Percentiles rank a stretch among this genome's conserved stretches.
Conservation (phyloP, 2,797 vertebrate species). For the Pangasius djambal region DNA sequence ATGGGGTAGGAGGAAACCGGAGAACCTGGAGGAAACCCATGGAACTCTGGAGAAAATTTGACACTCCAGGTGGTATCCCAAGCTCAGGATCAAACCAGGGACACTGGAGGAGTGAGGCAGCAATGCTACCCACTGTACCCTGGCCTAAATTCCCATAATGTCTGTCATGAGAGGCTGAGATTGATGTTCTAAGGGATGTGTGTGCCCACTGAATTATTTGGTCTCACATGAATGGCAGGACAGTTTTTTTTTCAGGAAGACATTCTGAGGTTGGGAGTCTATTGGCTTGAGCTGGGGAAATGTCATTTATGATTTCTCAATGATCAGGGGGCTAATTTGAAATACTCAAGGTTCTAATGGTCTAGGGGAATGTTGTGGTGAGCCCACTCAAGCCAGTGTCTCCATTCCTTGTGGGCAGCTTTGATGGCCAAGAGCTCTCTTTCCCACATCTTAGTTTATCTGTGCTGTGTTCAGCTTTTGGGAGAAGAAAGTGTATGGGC, state of each 20-base stretch:
- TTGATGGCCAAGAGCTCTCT: not conserved
- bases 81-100: not conserved
- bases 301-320: slow-evolving; percentile 7
- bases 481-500: not conserved
- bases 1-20: not conserved
- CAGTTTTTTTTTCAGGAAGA: not conserved
- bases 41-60: not conserved
- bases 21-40: not conserved
- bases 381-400: slow-evolving; percentile 11
- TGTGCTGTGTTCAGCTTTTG: not conserved
- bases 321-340: not conserved
- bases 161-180: not conserved
- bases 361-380: not conserved
- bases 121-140: not conserved
- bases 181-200: slow-evolving; percentile 1
- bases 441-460: slow-evolving; percentile 2
- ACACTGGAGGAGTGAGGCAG: not conserved
- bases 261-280: not conserved
- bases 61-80: not conserved
- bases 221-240: not conserved
- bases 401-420: not conserved
- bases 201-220: not conserved
- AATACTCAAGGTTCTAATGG: not conserved
- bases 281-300: not conserved
- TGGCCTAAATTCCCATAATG: not conserved